These are phyloP conservation scores for Pristionchus arcanus DNA, from an alignment of 2,888 invertebrate species.

Conservation along the genomic window DNA sequence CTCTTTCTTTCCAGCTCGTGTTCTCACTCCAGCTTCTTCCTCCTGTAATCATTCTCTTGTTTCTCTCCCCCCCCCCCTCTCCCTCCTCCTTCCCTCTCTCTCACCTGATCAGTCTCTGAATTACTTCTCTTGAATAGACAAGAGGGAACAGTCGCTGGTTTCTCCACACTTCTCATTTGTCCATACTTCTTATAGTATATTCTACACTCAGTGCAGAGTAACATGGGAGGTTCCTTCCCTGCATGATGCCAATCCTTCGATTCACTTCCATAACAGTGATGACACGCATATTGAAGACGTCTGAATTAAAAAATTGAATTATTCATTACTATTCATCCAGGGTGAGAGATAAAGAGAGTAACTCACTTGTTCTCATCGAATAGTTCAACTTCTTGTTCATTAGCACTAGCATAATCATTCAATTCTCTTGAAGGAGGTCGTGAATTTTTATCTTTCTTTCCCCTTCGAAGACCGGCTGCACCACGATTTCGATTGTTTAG, in stretches of 20 bases:
- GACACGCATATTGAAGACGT: constrained; percentile 86
- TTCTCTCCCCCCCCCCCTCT: background rate
- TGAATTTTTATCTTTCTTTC: constrained; percentile 63
- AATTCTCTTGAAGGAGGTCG: constrained; percentile 81
- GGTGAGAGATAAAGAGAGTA: background rate
- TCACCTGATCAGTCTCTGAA: constrained; percentile 42
- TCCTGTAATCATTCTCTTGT: background rate
- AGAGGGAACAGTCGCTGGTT: constrained; percentile 79
- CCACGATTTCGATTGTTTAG: constrained; percentile 56
- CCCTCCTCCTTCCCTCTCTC: background rate
- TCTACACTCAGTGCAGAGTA: constrained; percentile 88
- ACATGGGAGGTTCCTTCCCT: constrained; percentile 85
- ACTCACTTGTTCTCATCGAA: constrained; percentile 89
- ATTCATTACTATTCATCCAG: background rate
- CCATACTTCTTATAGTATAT: constrained; percentile 88
- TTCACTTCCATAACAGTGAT: constrained; percentile 86
- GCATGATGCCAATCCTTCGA: constrained; percentile 87
- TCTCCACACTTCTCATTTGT: constrained; percentile 83
- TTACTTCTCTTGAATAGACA: constrained; percentile 76
- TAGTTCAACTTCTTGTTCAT: constrained; percentile 87
- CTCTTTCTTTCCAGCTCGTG: constrained; percentile 47
- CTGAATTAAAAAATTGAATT: constrained; percentile 81
- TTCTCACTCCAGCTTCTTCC: constrained; percentile 43
- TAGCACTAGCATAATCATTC: constrained; percentile 84
- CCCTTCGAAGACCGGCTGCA: constrained; percentile 38